Base-by-base conservation (phyloP, 2,113 vertebrate genomes). In the Channa maculata region DNA sequence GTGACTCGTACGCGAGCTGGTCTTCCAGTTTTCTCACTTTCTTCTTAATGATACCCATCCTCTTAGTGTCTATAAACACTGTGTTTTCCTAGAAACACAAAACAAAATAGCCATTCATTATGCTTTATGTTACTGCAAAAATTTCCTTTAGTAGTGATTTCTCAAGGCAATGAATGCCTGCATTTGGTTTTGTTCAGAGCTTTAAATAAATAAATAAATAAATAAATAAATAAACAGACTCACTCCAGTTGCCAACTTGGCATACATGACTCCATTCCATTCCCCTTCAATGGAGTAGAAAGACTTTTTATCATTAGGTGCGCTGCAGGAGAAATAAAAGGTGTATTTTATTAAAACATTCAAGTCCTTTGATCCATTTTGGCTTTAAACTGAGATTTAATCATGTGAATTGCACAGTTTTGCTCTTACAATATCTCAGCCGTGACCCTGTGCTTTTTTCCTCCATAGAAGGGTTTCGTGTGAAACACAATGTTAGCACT, bases 401-500 rank as follows among this genome's bases (percentile, higher is more conserved):
- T 41, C 0, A 24, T 24, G 24, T 6, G 3, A 11, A 39, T 2
- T 14, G 6, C 3, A 45, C 3, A 51, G 9, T n/a, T 44, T 11
- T n/a, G 41, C 8, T 43, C 97, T 95, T 95, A 99, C 98, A 98
- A 98, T 73, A 99, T 98, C 57, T 99, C 98, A n/a, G 98, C 98
- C 1, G 97, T 99, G 90, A 99, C 86, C 89, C 98, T 95, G 95
- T 99, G 98, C 92, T 99, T 99, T 94, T 97, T 99, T 80, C 98
- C 98, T 36, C 98, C 98, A 2, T 99, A 99, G 91, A 99, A 99
- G 5, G 98, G 98, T 91, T 99, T 99, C 37, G 98, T 99, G 93
- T 99, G 98, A 93, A 99, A 99, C 85, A 96, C 86, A 1, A 99
- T 97, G 89, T 89, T 98, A 58, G 98, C 96, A 0, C 94, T 99